Conservation (phyloP, 2,113 vertebrate species). For the Hemibagrus wyckioides region DNA sequence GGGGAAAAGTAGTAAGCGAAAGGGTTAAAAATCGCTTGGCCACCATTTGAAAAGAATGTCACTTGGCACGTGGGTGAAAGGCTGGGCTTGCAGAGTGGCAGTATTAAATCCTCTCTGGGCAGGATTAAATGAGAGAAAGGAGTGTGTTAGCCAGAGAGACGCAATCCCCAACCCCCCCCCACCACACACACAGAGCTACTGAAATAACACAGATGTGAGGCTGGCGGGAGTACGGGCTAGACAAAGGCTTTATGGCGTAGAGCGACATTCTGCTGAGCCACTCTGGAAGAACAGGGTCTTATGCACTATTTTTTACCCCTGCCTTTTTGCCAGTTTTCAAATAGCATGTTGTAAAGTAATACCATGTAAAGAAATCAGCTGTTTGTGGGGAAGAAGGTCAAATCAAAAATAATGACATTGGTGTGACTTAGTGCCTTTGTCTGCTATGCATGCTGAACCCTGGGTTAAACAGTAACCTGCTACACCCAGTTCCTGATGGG, state of each 20-base stretch:
- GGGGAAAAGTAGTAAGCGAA: not conserved
- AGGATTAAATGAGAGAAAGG: slow-evolving; percentile 37
- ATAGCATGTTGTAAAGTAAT: not conserved
- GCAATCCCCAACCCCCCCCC: slow-evolving; percentile 10
- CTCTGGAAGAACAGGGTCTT: not conserved
- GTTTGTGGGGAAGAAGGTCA: not conserved
- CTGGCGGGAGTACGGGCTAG: not conserved
- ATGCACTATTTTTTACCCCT: not conserved
- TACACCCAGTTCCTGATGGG: not conserved
- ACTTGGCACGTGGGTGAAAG: slow-evolving; percentile 22
- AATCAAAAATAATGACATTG: not conserved
- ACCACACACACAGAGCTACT: not conserved
- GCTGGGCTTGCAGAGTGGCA: not conserved
- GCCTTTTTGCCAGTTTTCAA: not conserved
- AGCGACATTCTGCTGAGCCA: not conserved
- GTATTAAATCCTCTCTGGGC: slow-evolving; percentile 42
- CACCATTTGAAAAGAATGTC: slow-evolving; percentile 32
- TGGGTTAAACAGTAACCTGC: not conserved
- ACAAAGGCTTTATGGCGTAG: not conserved
- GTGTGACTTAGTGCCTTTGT: not conserved
- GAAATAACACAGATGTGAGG: not conserved
- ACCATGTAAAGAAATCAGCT: not conserved
- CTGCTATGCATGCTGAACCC: not conserved
- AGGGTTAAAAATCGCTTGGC: slow-evolving; percentile 4
- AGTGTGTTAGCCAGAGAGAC: slow-evolving; percentile 42